Conservation (phyloP, 2,113 vertebrate species). For the Festucalex cinctus region DNA sequence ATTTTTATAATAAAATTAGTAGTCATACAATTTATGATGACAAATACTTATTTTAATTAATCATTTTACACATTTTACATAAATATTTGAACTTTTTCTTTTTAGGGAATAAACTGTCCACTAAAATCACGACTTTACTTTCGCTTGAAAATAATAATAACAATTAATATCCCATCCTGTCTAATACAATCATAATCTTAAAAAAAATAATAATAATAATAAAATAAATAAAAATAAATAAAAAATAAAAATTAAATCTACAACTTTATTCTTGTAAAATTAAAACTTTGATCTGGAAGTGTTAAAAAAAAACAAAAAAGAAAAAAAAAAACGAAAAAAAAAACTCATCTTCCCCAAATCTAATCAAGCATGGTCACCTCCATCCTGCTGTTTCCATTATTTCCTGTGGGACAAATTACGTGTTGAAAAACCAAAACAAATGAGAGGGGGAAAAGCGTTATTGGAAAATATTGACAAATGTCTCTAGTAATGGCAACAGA, state of each 20-base stretch:
- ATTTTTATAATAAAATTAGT: too few species aligned
- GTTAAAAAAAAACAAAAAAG: too few species aligned
- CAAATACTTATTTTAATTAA: too few species aligned
- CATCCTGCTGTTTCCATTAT: background rate
- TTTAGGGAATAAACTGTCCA: background rate
- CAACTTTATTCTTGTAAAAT: background rate
- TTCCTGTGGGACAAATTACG: background rate
- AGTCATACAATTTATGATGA: too few species aligned
- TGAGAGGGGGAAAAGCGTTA: background rate
- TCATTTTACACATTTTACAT: too few species aligned
- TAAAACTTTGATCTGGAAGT: background rate
- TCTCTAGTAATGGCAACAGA: background rate
- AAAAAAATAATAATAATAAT: too few species aligned
- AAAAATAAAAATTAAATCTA: background rate
- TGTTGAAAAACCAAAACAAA: background rate
- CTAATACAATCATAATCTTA: too few species aligned
- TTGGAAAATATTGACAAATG: slow-evolving; percentile 2
- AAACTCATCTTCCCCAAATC: background rate
- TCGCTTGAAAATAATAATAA: too few species aligned
- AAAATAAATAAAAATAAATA: too few species aligned
- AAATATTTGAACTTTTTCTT: background rate
- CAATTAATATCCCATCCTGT: too few species aligned
- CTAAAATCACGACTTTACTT: too few species aligned
- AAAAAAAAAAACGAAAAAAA: too few species aligned
- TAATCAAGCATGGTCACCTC: background rate